Base-by-base conservation (phyloP, 2,888 invertebrate genomes). In the Ennomos erosarius region DNA sequence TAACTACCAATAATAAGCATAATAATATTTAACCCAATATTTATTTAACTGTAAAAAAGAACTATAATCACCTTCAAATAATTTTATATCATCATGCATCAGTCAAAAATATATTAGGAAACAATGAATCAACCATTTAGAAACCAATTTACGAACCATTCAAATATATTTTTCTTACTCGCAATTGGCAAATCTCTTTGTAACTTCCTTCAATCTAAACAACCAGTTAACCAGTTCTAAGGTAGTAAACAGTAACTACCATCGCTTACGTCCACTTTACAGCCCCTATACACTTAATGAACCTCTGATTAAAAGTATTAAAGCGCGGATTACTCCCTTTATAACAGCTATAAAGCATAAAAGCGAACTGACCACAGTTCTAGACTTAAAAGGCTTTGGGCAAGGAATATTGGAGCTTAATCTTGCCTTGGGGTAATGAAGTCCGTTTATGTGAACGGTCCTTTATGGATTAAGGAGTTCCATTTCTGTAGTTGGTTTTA, bases 271-370 rank as follows among this genome's bases (percentile, higher is more conserved):
- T 63, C 55, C 64, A 50, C 61, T 73, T 76, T 73, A 76, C 63
- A 64, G 61, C 63, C 64, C 64, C 70, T 63, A 62, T 65, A 66
- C 67, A 70, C 58, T 73, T 72, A 73, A 74, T 71, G 68, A 72
- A 63, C 64, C 59, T 62, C 62, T 72, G 73, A 73, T 74, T 71
- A 74, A 60, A 60, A 51, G 55, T 59, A 60, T 55, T 60, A 73
- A 73, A 70, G 58, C 44, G 52, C 59, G 48, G 63, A 66, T 67
- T 67, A 68, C 65, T 57, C 46, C 62, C 62, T 69, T 71, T 71
- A 71, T 65, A 62, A 68, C 67, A 35, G 67, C 57, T 55, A 55
- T 73, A 69, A 71, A 69, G 58, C 65, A 57, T 66, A 67, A 59
- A 65, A 62, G 58, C 50, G 56, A 54, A 59, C 58, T 64, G 67